These are phyloP conservation scores for Eristalis arbustorum DNA, from an alignment of 2,888 invertebrate species.

Conservation along the genomic window DNA sequence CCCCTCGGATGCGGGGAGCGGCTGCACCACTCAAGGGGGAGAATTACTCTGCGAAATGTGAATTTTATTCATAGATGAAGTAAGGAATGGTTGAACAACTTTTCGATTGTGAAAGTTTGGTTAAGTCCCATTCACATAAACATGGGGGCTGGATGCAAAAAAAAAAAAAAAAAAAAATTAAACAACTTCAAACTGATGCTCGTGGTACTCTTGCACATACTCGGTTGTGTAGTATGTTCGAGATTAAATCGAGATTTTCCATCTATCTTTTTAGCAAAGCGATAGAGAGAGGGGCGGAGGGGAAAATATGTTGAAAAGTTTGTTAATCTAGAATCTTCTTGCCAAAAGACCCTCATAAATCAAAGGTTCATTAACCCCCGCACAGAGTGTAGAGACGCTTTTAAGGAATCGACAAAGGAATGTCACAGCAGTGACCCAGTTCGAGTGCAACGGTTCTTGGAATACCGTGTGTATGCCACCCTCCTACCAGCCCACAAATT, in stretches of 20 bases:
- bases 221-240: conserved; percentile 5
- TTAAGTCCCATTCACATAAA: conserved; percentile 43
- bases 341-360: not conserved
- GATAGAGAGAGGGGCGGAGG: not conserved
- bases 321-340: not conserved
- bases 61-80: conserved; percentile 65
- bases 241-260: conserved; percentile 44
- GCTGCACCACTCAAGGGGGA: conserved; percentile 10
- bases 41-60: conserved; percentile 46
- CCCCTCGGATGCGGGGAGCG: not conserved
- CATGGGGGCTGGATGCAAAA: conserved; percentile 34
- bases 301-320: conserved; percentile 12
- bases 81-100: conserved; percentile 58
- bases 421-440: not conserved
- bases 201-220: not conserved
- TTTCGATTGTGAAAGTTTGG: conserved; percentile 59
- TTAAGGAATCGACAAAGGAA: not conserved
- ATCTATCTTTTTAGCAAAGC: conserved; percentile 12
- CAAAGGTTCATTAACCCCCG: not conserved
- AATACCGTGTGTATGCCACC: not conserved
- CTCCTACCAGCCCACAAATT: not conserved
- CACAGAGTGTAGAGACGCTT: not conserved
- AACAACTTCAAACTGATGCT: conserved; percentile 38
- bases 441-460: not conserved
- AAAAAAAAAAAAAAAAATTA: conserved; percentile 38